Evolutionary conservation across 2,113 vertebrate species (phyloP).

Genomic region (Choloepus hoffmanni): DNA sequence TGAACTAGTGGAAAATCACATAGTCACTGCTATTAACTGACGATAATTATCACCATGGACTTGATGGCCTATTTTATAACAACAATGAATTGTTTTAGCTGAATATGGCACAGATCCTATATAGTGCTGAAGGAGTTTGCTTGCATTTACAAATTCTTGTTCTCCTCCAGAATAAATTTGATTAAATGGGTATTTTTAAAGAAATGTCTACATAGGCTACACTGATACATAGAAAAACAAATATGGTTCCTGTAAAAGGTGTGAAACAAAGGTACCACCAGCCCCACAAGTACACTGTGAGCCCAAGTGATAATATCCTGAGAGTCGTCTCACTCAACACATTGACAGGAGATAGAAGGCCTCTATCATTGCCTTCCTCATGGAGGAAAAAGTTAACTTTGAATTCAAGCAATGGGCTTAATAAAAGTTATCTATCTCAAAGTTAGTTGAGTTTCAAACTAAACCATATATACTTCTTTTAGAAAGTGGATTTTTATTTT

Average conservation of each 20-base stretch:
- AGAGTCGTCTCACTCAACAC: neutral
- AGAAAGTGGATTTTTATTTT: constrained; percentile 44
- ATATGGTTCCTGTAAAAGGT: neutral
- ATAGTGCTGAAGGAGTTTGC: neutral
- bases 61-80: neutral
- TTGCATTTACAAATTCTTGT: constrained; percentile 24
- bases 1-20: constrained; percentile 37
- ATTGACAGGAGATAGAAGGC: neutral
- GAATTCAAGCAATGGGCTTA: neutral
- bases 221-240: neutral
- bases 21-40: neutral
- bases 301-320: neutral
- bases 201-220: constrained; percentile 6
- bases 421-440: constrained; percentile 16
- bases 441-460: constrained; percentile 47
- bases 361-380: neutral
- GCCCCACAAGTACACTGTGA: neutral
- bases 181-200: neutral
- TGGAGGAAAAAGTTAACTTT: constrained; percentile 45
- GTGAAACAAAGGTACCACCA: neutral
- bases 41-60: constrained; percentile 4
- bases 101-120: neutral
- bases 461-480: neutral
- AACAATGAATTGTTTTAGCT: constrained; percentile 46
- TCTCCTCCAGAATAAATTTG: neutral